Evolutionary conservation across 2,797 vertebrate genomes (phyloP), one percentile per base, ranked within the genome.

Genomic region (Sebastes vulpes): DNA sequence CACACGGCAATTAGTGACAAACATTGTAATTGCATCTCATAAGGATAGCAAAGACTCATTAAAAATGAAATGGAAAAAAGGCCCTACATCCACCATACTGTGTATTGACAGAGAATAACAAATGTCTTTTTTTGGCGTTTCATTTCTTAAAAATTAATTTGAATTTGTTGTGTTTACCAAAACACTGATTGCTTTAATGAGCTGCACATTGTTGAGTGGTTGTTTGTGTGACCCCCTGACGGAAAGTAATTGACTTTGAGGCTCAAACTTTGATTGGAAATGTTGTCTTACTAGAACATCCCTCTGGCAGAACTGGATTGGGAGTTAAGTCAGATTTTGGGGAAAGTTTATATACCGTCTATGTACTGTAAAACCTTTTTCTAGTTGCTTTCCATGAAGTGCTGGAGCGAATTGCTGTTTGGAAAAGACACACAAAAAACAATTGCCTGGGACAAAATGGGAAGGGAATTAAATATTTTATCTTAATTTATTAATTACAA

Each of bases 171-270:
- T 74, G 71, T 91, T 89, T 83, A 83, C 79, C 79, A 86, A 88
- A 91, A 88, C 73, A 85, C 71, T 89, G 90, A 92, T 90, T 91
- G 80, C 79, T 88, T 83, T 92, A 91, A 88, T 88, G 84, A 90
- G 82, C 0, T 18, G 46, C 72, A 66, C 81, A 90, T 92, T 92
- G 87, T 86, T 73, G 82, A 89, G 82, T 75, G 72, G 53, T 69
- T 93, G 73, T 91, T 91, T 86, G 21, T 61, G 70, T 89, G 81
- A 85, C 76, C 82, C 59, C 20, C 32, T 32, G 53, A 84, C 5
- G 31, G 71, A 89, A 87, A 90, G 59, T 81, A 93, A 91, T 93
- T 91, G 89, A 89, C 83, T 92, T 72, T 82, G 69, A 85, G 70
- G 66, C 64, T 82, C 75, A 89, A 88, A 89, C 75, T 81, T 77